Conservation (phyloP, 2,113 vertebrate genomes). For the Pelecanoides urinatrix region DNA sequence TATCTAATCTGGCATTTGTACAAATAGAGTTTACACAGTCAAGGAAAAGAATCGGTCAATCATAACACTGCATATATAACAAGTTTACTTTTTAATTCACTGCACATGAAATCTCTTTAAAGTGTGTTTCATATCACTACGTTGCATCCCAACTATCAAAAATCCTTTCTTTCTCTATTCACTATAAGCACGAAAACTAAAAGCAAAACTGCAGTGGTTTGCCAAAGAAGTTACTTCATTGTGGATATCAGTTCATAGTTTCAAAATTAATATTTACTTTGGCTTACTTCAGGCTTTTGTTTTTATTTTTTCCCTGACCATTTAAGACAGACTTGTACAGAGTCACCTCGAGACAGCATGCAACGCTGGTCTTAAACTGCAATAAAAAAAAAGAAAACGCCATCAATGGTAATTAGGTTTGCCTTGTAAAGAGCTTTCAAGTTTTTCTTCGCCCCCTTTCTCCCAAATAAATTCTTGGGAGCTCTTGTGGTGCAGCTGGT, state of each 20-base stretch:
- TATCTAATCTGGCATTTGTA: neutral
- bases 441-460: neutral
- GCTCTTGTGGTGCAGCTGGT: neutral
- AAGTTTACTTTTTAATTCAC: slow-evolving; percentile 17
- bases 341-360: neutral
- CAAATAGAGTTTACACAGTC: neutral
- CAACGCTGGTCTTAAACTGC: neutral
- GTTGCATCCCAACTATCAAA: slow-evolving; percentile 14
- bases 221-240: slow-evolving; percentile 59
- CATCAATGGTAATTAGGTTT: neutral
- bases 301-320: slow-evolving; percentile 49
- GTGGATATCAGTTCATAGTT: slow-evolving; percentile 36
- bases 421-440: neutral
- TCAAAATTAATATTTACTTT: slow-evolving; percentile 71
- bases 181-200: neutral
- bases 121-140: slow-evolving; percentile 30
- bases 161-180: slow-evolving; percentile 8
- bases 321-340: neutral
- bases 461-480: neutral
- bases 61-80: neutral
- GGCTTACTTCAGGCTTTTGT: slow-evolving; percentile 38
- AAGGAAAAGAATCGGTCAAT: slow-evolving; percentile 13
- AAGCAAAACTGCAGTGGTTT: slow-evolving; percentile 35
- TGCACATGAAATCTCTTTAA: slow-evolving; percentile 8
- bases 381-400: neutral